phyloP scores from a whole-genome alignment of 1,140 invertebrate species.

The Mya arenaria region DNA sequence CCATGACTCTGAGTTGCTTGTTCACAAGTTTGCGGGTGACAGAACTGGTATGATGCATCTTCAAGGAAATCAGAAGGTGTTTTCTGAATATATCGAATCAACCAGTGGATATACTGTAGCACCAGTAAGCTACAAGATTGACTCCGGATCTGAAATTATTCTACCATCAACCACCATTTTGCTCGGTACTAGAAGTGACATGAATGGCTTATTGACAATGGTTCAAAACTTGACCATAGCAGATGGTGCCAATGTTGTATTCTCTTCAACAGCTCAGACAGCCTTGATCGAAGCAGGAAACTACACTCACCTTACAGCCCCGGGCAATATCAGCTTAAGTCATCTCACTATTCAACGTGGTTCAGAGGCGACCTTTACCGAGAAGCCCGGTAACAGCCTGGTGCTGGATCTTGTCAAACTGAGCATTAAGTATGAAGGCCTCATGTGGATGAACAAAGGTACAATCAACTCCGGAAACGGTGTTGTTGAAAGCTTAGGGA shows the following conservation, averaged over 20 bases:
- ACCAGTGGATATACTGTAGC: constrained; percentile 71
- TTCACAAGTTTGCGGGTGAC: constrained; percentile 71
- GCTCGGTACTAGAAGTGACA: constrained; percentile 67
- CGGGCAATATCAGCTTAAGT: constrained; percentile 68
- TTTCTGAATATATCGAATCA: constrained; percentile 68
- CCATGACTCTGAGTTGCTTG: constrained; percentile 59
- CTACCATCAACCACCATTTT: constrained; percentile 70
- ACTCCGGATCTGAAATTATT: constrained; percentile 64
- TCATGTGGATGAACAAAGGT: constrained; percentile 65
- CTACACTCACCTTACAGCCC: constrained; percentile 63
- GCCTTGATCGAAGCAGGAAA: constrained; percentile 66
- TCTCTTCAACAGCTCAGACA: constrained; percentile 69
- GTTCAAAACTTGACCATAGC: constrained; percentile 72
- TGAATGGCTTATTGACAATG: constrained; percentile 67
- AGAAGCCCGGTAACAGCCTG: constrained; percentile 53
- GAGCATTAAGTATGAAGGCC: constrained; percentile 65
- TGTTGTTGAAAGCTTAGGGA: constrained; percentile 66
- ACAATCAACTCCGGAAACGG: constrained; percentile 64
- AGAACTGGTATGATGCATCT: constrained; percentile 71
- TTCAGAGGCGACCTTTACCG: constrained; percentile 62
- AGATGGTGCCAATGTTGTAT: constrained; percentile 64
- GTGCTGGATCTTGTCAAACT: constrained; percentile 64
- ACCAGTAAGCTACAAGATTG: constrained; percentile 71
- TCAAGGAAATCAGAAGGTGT: constrained; percentile 64
- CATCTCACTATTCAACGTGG: constrained; percentile 67